Conservation (phyloP, 2,113 vertebrate species). For the Falcunculus frontatus region DNA sequence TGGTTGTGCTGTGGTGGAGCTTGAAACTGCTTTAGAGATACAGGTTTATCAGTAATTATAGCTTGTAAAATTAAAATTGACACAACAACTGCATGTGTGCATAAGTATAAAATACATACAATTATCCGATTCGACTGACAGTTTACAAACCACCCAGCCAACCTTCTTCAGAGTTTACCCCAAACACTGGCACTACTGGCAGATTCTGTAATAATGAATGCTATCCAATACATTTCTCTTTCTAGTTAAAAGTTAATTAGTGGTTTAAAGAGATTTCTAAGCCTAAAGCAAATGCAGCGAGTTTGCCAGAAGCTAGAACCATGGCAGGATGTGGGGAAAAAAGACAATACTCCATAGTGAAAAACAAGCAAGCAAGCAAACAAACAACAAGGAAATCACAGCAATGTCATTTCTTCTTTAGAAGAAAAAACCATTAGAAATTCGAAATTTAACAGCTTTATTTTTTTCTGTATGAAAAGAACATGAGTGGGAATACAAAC, state of each 20-base stretch:
- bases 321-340: conserved; percentile 5
- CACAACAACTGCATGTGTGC: not conserved
- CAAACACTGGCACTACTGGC: not conserved
- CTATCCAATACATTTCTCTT: not conserved
- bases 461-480: not conserved
- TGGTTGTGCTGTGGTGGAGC: not conserved
- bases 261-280: not conserved
- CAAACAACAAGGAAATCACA: not conserved
- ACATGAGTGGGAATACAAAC: not conserved
- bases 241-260: not conserved
- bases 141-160: not conserved
- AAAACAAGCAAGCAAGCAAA: not conserved
- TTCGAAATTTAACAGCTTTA: not conserved
- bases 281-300: not conserved
- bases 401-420: not conserved
- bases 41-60: not conserved
- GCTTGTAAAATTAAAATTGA: not conserved
- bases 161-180: not conserved
- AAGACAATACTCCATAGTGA: not conserved
- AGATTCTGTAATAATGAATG: not conserved
- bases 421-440: not conserved
- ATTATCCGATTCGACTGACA: not conserved
- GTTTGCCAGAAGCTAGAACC: not conserved
- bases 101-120: not conserved
- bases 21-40: not conserved